phyloP scores from a whole-genome alignment of 2,888 invertebrate genomes.

The Busseola fusca region DNA sequence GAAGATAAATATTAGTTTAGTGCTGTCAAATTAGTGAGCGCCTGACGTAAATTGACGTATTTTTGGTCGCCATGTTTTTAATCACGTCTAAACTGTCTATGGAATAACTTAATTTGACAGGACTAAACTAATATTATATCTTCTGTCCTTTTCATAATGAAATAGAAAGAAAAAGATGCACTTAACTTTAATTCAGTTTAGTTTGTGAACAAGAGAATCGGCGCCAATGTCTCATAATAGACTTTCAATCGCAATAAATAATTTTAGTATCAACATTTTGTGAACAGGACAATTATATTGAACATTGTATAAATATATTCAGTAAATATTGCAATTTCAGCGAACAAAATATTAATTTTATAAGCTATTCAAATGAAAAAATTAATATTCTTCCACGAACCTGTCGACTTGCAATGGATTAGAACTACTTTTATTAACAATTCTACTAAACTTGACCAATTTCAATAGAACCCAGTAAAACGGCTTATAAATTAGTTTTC shows the following conservation, averaged over 20 bases:
- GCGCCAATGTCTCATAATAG: neutral
- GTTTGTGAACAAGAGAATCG: too few relatives aligned
- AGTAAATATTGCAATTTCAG: neutral
- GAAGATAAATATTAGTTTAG: too few relatives aligned
- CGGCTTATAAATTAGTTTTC: conserved; percentile 10
- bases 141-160: too few relatives aligned
- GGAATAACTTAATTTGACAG: too few relatives aligned
- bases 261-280: neutral
- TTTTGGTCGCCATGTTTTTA: too few relatives aligned
- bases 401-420: neutral
- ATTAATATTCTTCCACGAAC: neutral
- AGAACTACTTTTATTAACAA: neutral
- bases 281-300: too few relatives aligned
- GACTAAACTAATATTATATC: too few relatives aligned
- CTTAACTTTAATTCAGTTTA: too few relatives aligned
- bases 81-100: too few relatives aligned
- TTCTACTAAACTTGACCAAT: neutral
- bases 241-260: neutral
- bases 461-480: conserved; percentile 1
- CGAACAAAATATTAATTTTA: neutral
- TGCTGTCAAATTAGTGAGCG: too few relatives aligned
- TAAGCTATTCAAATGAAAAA: neutral
- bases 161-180: too few relatives aligned
- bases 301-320: neutral
- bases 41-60: too few relatives aligned